phyloP scores from a whole-genome alignment of 2,888 invertebrate species.

The Agrotis clavis region DNA sequence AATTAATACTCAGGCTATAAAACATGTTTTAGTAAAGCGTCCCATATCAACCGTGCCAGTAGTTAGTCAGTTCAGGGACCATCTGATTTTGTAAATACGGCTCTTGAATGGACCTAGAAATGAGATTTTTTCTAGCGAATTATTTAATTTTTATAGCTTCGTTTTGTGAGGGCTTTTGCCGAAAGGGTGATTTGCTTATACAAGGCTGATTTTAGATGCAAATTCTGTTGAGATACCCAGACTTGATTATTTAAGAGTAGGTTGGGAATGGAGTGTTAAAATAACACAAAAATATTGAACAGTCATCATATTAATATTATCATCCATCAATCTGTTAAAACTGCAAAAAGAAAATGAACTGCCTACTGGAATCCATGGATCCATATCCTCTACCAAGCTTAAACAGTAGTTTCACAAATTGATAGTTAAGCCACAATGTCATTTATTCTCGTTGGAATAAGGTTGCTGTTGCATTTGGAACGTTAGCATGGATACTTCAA shows the following conservation, averaged over 20 bases:
- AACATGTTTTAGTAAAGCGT: conserved; percentile 40
- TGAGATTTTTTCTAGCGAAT: conserved; percentile 61
- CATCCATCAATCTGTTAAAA: background rate
- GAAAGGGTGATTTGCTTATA: conserved; percentile 64
- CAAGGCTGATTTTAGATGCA: conserved; percentile 61
- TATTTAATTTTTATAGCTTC: conserved; percentile 58
- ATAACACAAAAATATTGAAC: background rate
- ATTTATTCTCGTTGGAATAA: background rate
- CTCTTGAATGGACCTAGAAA: conserved; percentile 62
- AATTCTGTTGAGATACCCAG: conserved; percentile 16
- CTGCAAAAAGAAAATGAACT: background rate
- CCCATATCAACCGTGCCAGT: conserved; percentile 27
- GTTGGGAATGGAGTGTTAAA: conserved; percentile 44
- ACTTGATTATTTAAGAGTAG: conserved; percentile 20
- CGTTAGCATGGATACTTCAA: background rate
- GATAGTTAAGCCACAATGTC: background rate
- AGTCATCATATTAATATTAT: background rate
- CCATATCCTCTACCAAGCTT: background rate
- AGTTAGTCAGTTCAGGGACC: conserved; percentile 73
- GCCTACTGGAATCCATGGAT: background rate
- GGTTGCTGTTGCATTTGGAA: background rate
- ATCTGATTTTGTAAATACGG: conserved; percentile 71
- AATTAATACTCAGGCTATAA: background rate
- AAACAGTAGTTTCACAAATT: background rate
- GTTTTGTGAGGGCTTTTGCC: conserved; percentile 58